Conservation (phyloP, 2,797 vertebrate genomes). For the Phoeniculus purpureus region DNA sequence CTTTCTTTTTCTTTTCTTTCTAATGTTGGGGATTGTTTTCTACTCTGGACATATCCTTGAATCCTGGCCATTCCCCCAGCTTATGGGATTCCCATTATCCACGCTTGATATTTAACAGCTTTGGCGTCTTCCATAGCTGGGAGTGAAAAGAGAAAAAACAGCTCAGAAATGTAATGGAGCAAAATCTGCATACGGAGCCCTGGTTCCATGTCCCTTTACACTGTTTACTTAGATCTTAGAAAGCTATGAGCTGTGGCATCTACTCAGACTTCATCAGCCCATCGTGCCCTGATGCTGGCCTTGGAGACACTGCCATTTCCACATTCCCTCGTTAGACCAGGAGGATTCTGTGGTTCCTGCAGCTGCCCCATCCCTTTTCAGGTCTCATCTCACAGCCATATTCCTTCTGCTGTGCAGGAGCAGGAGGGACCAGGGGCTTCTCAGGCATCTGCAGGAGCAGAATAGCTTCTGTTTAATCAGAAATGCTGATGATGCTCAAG, state of each 20-base stretch:
- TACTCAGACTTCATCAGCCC: constrained; percentile 82
- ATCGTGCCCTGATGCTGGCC: constrained; percentile 70
- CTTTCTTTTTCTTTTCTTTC: constrained; percentile 15
- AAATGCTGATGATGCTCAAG: background rate
- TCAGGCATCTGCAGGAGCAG: background rate
- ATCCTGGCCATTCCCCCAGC: constrained; percentile 63
- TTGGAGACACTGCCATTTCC: constrained; percentile 62
- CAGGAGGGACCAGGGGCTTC: background rate
- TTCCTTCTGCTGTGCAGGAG: background rate
- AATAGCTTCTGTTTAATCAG: background rate
- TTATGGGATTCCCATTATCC: constrained; percentile 64
- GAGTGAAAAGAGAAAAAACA: constrained; percentile 60
- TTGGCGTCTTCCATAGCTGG: constrained; percentile 52
- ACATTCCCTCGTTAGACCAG: background rate
- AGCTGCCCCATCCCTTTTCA: background rate
- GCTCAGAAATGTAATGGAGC: constrained; percentile 1
- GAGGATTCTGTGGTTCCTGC: background rate
- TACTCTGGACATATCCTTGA: constrained; percentile 69
- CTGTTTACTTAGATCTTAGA: constrained; percentile 71
- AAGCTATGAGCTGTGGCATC: constrained; percentile 79
- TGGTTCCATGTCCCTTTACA: constrained; percentile 69
- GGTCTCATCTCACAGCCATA: background rate
- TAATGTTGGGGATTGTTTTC: background rate
- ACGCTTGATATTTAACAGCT: constrained; percentile 33
- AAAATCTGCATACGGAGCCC: constrained; percentile 42